phyloP scores from a whole-genome alignment of 2,797 vertebrate genomes.

The Poeciliopsis paucimaculata region DNA sequence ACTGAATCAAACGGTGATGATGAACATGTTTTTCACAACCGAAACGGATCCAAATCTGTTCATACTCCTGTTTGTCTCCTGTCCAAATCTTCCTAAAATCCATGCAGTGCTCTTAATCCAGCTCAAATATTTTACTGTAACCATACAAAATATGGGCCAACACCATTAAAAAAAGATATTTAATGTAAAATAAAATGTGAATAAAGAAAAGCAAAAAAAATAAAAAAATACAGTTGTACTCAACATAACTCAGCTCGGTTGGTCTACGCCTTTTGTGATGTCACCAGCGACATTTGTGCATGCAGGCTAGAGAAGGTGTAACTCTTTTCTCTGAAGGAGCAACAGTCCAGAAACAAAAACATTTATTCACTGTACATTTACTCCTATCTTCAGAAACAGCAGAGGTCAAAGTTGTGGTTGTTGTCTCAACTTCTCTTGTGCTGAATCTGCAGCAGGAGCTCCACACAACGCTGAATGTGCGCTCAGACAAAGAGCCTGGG shows the following conservation, averaged over 20 bases:
- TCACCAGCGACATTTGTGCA: not conserved
- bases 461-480: constrained; percentile 25
- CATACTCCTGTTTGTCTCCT: not conserved
- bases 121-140: not conserved
- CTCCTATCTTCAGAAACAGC: constrained; percentile 44
- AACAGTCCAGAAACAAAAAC: constrained; percentile 31
- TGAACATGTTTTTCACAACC: not conserved
- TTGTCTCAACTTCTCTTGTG: constrained; percentile 64
- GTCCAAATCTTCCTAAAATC: not conserved
- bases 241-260: not conserved
- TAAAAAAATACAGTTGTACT: not conserved
- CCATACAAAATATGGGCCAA: not conserved
- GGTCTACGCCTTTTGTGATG: not conserved
- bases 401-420: constrained; percentile 66
- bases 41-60: not conserved
- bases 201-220: not conserved
- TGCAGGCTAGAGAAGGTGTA: not conserved
- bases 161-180: not conserved
- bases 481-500: constrained; percentile 52
- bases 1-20: not conserved
- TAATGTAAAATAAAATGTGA: not conserved
- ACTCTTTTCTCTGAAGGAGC: constrained; percentile 31
- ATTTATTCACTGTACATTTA: constrained; percentile 24
- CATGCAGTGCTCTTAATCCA: not conserved
- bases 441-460: constrained; percentile 67